Evolutionary conservation across 2,113 vertebrate species (phyloP).

Genomic region (Cebus imitator): DNA sequence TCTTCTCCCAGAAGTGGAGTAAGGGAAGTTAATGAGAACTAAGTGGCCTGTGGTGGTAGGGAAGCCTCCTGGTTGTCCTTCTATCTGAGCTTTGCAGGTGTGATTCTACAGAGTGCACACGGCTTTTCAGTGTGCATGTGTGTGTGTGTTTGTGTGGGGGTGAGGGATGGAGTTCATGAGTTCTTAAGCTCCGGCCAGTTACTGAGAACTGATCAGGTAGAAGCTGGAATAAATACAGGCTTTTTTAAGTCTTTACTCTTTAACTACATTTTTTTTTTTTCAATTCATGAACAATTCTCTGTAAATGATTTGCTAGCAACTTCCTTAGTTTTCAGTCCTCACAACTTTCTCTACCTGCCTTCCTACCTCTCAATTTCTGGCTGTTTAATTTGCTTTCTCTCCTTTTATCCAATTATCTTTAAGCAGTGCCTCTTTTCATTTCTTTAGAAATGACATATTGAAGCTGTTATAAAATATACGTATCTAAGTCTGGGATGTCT

Average conservation of each 20-base stretch:
- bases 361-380: neutral
- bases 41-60: neutral
- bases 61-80: neutral
- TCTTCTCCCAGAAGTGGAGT: too few species aligned
- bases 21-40: neutral
- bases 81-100: neutral
- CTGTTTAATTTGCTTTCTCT: neutral
- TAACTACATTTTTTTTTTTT: neutral
- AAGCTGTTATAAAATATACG: neutral
- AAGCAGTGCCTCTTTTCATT: neutral
- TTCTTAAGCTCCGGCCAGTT: neutral
- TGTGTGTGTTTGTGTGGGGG: too few species aligned
- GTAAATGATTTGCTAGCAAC: neutral
- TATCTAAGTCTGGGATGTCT: neutral
- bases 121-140: neutral
- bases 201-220: neutral
- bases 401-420: neutral
- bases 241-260: neutral
- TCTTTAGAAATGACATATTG: neutral
- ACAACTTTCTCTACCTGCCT: neutral
- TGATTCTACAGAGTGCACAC: neutral
- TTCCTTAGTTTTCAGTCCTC: neutral
- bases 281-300: neutral
- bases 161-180: rapidly evolving
- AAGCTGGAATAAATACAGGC: neutral